Conservation (phyloP, 2,888 invertebrate species). For the Bursaphelenchus okinawaensis region DNA sequence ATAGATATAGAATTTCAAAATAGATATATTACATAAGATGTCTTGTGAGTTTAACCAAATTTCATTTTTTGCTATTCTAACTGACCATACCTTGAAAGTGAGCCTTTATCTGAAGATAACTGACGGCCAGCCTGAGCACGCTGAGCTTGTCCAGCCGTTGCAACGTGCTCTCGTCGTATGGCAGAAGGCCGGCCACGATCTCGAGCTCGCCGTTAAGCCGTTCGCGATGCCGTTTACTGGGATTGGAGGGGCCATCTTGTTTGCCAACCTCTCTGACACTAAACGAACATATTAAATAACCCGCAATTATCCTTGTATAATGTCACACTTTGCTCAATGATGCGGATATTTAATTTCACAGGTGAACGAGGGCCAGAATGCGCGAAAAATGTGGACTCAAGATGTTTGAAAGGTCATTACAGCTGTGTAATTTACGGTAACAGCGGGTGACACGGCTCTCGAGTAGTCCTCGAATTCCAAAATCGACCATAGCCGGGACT, state of each 20-base stretch:
- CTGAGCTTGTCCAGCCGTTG: conserved; percentile 89
- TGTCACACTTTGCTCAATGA: not conserved
- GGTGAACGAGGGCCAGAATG: not conserved
- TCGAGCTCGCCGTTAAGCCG: conserved; percentile 97
- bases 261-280: conserved; percentile 53
- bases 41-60: too few relatives aligned
- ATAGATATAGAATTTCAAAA: too few relatives aligned
- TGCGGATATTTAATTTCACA: not conserved
- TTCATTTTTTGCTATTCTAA: not conserved
- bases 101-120: conserved; percentile 95
- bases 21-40: too few relatives aligned
- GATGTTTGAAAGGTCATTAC: not conserved
- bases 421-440: not conserved
- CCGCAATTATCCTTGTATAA: not conserved
- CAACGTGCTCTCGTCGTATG: conserved; percentile 66
- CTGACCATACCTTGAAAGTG: conserved; percentile 91
- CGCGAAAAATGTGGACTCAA: conserved; percentile 2
- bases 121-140: conserved; percentile 91
- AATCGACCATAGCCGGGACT: not conserved
- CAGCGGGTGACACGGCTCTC: not conserved
- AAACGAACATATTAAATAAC: conserved; percentile 22
- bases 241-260: conserved; percentile 65
- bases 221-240: conserved; percentile 94
- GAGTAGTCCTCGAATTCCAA: too few relatives aligned
- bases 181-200: conserved; percentile 71